Evolutionary conservation across 2,113 vertebrate genomes (phyloP).

Genomic region (Gymnocephalus cernua): DNA sequence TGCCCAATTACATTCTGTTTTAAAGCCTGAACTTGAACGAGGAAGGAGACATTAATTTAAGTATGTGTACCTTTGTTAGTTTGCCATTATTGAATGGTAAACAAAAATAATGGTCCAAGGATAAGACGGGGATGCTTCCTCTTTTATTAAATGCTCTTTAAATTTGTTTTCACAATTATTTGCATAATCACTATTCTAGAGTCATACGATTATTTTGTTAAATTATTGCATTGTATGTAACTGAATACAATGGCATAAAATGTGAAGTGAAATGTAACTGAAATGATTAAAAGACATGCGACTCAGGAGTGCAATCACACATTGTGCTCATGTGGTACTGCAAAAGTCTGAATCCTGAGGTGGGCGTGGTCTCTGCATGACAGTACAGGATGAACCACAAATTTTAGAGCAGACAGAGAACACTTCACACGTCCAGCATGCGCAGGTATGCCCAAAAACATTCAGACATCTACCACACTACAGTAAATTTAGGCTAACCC

Average conservation of each 20-base stretch:
- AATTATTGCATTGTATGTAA: neutral
- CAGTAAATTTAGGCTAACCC: neutral
- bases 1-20: neutral
- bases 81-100: neutral
- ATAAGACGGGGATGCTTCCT: neutral
- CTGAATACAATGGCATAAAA: neutral
- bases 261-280: neutral
- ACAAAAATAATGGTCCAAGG: neutral
- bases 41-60: neutral
- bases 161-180: neutral
- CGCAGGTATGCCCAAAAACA: constrained; percentile 1
- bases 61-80: neutral
- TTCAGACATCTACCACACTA: neutral
- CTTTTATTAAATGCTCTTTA: neutral
- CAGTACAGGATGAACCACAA: neutral
- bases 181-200: neutral
- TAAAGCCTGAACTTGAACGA: neutral
- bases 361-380: constrained; percentile 17
- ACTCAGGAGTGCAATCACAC: neutral
- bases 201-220: neutral
- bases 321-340: constrained; percentile 6
- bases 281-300: neutral
- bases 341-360: neutral
- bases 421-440: neutral
- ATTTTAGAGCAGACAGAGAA: neutral